Conservation (phyloP, 2,797 vertebrate species). For the Amblyraja radiata region DNA sequence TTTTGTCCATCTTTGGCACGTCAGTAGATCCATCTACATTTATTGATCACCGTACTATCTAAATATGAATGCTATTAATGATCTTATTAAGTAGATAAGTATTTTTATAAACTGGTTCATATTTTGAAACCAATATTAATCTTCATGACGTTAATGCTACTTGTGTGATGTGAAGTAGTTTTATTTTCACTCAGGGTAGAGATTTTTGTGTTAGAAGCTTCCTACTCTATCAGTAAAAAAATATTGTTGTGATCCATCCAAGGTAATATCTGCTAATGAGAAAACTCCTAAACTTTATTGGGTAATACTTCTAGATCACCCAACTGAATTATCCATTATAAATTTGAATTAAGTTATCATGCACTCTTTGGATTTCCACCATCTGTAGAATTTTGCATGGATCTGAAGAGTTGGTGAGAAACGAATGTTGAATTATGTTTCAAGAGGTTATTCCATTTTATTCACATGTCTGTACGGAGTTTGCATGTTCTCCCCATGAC, state of each 20-base stretch:
- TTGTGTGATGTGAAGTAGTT: constrained; percentile 24
- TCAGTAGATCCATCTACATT: not conserved
- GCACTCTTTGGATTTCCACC: not conserved
- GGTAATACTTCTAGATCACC: not conserved
- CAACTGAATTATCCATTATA: not conserved
- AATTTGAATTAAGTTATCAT: constrained; percentile 4
- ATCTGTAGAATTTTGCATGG: no score
- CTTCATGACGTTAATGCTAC: constrained; percentile 20
- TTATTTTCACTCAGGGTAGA: not conserved
- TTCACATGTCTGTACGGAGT: not conserved
- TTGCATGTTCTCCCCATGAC: no score
- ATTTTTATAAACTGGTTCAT: constrained; percentile 30
- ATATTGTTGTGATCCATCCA: constrained; percentile 33
- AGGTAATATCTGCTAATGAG: not conserved
- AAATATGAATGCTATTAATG: not conserved
- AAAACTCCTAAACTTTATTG: not conserved
- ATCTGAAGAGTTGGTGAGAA: not conserved
- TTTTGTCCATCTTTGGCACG: not conserved
- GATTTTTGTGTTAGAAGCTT: constrained; percentile 22
- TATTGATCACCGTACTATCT: not conserved
- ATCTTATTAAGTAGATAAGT: constrained; percentile 30
- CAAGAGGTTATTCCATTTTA: not conserved
- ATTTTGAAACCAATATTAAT: constrained; percentile 28
- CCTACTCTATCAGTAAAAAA: not conserved
- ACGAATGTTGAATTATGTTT: not conserved